Percentiles rank a stretch among this genome's conserved stretches.
Evolutionary conservation across 2,113 vertebrate genomes (phyloP).

Genomic region (Macaca fascicularis): T2T-MFA8v1.1 NC_088384.1:80348001-80348500

Average conservation of each 20-base stretch:
- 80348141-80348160: conserved; percentile 87
- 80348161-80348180: conserved; percentile 83
- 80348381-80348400: neutral
- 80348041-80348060: conserved; percentile 88
- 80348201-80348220: conserved; percentile 80
- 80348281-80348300: conserved; percentile 54
- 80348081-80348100: conserved; percentile 90
- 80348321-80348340: conserved; percentile 50
- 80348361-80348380: neutral
- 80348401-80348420: neutral
- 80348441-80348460: conserved; percentile 1
- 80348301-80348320: conserved; percentile 24
- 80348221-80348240: conserved; percentile 74
- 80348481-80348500: neutral
- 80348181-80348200: conserved; percentile 87
- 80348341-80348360: neutral
- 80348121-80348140: conserved; percentile 89
- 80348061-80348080: conserved; percentile 88
- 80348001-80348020: conserved; percentile 83
- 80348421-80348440: neutral
- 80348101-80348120: conserved; percentile 87
- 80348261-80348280: conserved; percentile 81
- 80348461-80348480: neutral
- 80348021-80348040: conserved; percentile 88
- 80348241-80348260: conserved; percentile 71